Base-by-base conservation (phyloP, 2,797 vertebrate genomes). In the Acridotheres tristis region DNA sequence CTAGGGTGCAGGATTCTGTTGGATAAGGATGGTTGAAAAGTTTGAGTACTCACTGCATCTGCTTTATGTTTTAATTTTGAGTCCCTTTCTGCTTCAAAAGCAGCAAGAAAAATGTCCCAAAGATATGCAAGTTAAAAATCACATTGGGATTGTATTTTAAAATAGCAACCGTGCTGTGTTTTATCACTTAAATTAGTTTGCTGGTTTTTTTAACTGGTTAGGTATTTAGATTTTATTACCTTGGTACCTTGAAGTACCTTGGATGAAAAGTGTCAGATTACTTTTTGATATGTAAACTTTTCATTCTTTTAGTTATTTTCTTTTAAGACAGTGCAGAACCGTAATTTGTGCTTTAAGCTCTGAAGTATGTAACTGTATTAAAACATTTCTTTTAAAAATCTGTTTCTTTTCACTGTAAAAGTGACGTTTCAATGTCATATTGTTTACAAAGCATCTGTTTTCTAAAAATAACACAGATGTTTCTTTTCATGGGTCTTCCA, bases 221-320 rank as follows among this genome's bases (percentile, higher is more conserved):
- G n/a, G 22, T 27, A 93, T 94, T 96, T 73, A 79, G 27, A 57
- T 94, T 93, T 92, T 95, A 77, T 92, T 94, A 77, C 50, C 11
- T 34, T 51, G 50, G 67, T 95, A 81, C 53, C 16, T 76, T 90
- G 79, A 88, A 94, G 65, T 59, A 76, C 32, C 50, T 91, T 43
- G 14, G 55, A 78, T 94, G n/a, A 69, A 89, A 92, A 94, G 59
- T 85, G 22, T 82, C 57, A 67, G 43, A 40, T 96, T 93, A 77
- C 65, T 93, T 81, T 88, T 76, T 88, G 81, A 84, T 50, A 51
- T 58, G 10, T 85, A 85, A 62, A 89, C 59, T 88, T 95, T 71
- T 81, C 79, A 95, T 94, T 95, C 40, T 42, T 68, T 75, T 88
- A 57, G 29, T 75, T 90, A 4, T 95, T 96, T 96, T 77, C 48